Evolutionary conservation across 2,888 invertebrate species (phyloP).

Genomic region (Cantharis rustica): DNA sequence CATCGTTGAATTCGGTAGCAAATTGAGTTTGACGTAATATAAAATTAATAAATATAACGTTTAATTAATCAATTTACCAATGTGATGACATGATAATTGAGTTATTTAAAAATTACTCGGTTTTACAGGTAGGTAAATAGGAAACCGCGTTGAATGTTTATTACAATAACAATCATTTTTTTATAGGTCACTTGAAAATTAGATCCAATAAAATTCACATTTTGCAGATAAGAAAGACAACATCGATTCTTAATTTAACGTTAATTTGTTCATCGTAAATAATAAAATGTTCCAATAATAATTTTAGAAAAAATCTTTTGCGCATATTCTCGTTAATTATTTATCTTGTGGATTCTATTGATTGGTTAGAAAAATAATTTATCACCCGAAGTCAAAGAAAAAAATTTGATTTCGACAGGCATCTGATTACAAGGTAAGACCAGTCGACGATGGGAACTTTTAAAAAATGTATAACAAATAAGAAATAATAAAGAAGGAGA

Average conservation of each 20-base stretch:
- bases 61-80: background rate
- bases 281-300: background rate
- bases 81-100: background rate
- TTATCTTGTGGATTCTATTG: background rate
- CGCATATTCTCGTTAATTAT: background rate
- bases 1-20: background rate
- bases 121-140: background rate
- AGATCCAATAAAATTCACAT: background rate
- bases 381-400: background rate
- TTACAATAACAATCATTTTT: background rate
- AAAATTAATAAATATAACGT: background rate
- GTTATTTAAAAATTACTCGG: background rate
- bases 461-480: constrained; percentile 19
- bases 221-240: constrained; percentile 6
- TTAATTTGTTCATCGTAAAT: constrained; percentile 10
- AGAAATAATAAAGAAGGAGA: constrained; percentile 22
- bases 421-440: constrained; percentile 16
- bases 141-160: background rate
- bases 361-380: background rate
- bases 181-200: background rate
- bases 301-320: background rate
- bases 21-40: background rate
- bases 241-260: constrained; percentile 10
- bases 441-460: constrained; percentile 7
- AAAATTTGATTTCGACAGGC: constrained; percentile 14